Conservation (phyloP, 2,113 vertebrate genomes). For the Carlito syrichta region DNA sequence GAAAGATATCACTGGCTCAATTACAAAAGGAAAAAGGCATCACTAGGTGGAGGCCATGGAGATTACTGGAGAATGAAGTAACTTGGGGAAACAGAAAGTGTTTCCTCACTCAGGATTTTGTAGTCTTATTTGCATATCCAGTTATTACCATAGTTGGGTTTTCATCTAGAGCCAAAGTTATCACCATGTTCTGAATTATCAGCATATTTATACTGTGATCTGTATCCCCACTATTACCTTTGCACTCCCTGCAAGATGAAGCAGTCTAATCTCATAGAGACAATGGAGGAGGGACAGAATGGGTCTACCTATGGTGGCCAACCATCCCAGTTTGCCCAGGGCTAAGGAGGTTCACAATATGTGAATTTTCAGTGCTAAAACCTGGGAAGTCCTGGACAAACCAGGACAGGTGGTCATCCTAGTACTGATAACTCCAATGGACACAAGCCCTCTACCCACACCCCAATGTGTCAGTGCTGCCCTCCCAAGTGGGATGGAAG, state of each 20-base stretch:
- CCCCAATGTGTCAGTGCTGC: background rate
- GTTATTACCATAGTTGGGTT: constrained; percentile 14
- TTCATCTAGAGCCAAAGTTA: background rate
- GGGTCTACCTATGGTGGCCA: too few relatives aligned
- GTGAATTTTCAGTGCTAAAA: background rate
- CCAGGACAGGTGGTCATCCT: background rate
- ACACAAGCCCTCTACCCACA: too few relatives aligned
- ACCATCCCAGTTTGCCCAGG: background rate
- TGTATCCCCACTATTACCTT: background rate
- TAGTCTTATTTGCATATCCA: background rate
- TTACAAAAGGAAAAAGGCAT: background rate
- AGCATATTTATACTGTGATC: background rate
- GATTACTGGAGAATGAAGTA: background rate
- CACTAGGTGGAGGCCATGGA: background rate
- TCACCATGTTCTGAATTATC: constrained; percentile 13
- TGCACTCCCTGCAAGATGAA: background rate
- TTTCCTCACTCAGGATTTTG: background rate
- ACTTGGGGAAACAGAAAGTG: background rate
- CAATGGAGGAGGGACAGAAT: background rate
- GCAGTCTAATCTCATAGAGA: background rate
- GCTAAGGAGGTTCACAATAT: background rate
- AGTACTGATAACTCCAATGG: background rate
- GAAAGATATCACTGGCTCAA: background rate
- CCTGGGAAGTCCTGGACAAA: background rate
- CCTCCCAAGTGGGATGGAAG: background rate